Evolutionary conservation across 2,113 vertebrate species (phyloP), one percentile per base, ranked within the genome.

Genomic region (Atlantisia rogersi): DNA sequence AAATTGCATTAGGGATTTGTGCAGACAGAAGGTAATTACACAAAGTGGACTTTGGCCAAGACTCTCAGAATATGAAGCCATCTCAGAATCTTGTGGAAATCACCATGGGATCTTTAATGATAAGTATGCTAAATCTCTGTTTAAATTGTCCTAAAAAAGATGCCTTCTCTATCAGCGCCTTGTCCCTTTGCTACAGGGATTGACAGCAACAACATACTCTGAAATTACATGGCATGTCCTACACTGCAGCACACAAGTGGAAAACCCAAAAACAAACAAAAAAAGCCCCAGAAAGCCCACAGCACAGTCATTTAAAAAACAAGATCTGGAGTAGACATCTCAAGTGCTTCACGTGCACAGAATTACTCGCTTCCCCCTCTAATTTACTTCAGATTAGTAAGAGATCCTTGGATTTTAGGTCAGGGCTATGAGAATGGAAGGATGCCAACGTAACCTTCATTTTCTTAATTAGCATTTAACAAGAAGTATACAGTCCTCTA

Each of bases 401-500:
- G 28, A 95, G 80, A 84, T 62, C 48, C 40, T 53, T 68, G 52
- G 94, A 92, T 94, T 96, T 96, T 82, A 94, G 94, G 95, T 93
- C 96, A 95, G 53, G 79, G 74, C 80, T 79, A 87, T 95, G 94
- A 96, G 92, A 96, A 94, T 96, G 92, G 95, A 97, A 96, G 58
- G 24, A 88, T 88, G 95, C 96, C 95, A 97, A 89, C 4, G 3
- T 96, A 97, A 97, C 96, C 96, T 96, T 97, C 76, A 53, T 93
- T 94, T 96, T 96, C 92, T 92, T 95, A 97, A 97, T 97, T 97
- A 96, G 96, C 94, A 96, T 97, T 95, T 97, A 92, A 94, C 90
- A 95, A 90, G 95, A 95, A 93, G 83, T 79, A 90, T 89, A 69
- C 88, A 82, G 74, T 96, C 82, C 59, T 89, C 90, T 94, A 91